These are phyloP conservation scores for Pogonomyrmex barbatus DNA, from an alignment of 1,140 invertebrate genomes.

Conservation along the genomic window DNA sequence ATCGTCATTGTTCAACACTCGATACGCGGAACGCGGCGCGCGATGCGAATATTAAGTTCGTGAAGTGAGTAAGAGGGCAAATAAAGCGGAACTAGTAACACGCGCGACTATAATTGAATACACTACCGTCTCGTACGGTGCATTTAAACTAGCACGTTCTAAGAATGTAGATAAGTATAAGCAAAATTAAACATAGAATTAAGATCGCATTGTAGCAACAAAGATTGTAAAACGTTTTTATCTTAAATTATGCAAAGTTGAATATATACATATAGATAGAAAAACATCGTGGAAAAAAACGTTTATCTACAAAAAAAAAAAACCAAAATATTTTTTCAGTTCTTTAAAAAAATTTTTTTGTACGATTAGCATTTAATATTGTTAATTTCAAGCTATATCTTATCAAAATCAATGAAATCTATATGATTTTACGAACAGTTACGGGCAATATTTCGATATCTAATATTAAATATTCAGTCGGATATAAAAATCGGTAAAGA, in stretches of 20 bases:
- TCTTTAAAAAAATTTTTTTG: neutral
- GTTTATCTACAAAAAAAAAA: neutral
- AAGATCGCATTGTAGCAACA: neutral
- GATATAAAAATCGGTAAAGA: neutral
- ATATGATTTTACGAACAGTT: neutral
- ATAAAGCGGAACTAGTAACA: constrained; percentile 43
- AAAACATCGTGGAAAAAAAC: neutral
- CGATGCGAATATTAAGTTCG: constrained; percentile 26
- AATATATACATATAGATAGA: neutral
- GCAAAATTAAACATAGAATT: neutral
- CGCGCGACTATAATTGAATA: constrained; percentile 11
- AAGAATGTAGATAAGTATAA: neutral
- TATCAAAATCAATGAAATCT: neutral
- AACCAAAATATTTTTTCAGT: neutral
- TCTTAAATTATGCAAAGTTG: neutral
- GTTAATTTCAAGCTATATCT: neutral
- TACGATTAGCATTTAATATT: neutral
- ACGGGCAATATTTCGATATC: neutral
- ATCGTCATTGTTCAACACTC: constrained; percentile 45
- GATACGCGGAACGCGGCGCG: constrained; percentile 15
- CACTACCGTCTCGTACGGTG: neutral
- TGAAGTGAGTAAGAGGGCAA: constrained; percentile 17
- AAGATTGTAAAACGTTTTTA: neutral
- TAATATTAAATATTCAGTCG: neutral
- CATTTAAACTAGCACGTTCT: constrained; percentile 6